Evolutionary conservation across 2,888 invertebrate species (phyloP).

Genomic region (Lutraria lutraria): DNA sequence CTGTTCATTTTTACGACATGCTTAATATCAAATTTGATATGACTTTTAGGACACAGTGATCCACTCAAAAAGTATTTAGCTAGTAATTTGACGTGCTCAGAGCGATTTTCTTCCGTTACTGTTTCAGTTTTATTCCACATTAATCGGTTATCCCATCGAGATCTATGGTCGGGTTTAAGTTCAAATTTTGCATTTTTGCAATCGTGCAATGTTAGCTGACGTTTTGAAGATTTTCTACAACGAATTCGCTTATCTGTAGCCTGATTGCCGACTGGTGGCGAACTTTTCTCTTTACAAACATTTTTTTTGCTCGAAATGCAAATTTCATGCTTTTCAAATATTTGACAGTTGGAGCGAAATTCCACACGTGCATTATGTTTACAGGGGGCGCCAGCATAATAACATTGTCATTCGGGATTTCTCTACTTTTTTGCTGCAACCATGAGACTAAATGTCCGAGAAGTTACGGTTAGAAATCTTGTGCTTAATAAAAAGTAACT

Average conservation of each 20-base stretch:
- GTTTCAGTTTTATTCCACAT: background rate
- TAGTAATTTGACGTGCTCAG: background rate
- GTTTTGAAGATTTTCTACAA: background rate
- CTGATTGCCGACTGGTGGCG: background rate
- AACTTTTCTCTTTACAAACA: background rate
- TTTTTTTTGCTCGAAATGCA: background rate
- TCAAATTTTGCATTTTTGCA: constrained; percentile 18
- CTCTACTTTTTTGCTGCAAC: background rate
- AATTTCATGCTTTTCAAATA: background rate
- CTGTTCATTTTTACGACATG: background rate
- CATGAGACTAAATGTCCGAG: background rate
- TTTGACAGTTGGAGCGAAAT: constrained; percentile 23
- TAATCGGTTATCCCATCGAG: background rate
- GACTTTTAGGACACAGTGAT: background rate
- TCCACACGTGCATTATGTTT: background rate
- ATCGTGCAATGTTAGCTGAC: background rate
- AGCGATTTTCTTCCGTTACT: background rate
- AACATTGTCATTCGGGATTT: background rate
- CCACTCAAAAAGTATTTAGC: background rate
- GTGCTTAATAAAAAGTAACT: constrained; percentile 19
- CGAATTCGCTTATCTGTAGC: background rate
- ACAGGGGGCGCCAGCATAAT: background rate
- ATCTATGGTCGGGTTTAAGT: background rate
- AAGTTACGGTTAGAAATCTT: background rate
- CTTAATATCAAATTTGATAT: background rate